phyloP scores from a whole-genome alignment of 2,113 vertebrate species.

The Clarias gariepinus region DNA sequence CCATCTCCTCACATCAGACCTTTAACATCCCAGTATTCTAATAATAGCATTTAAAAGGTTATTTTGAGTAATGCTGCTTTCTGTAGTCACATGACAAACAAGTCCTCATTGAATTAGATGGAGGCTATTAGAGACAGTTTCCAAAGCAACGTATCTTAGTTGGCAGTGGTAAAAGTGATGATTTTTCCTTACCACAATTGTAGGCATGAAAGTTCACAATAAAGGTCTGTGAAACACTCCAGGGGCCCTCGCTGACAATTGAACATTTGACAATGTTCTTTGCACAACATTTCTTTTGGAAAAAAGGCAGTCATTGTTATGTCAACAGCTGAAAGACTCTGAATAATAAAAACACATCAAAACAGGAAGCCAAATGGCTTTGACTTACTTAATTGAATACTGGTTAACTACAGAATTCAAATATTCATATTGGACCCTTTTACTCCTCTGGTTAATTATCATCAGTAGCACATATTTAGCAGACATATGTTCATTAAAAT shows the following conservation, averaged over 20 bases:
- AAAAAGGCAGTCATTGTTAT: conserved; percentile 12
- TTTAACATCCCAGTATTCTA: not conserved
- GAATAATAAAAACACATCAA: conserved; percentile 5
- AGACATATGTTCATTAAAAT: not conserved
- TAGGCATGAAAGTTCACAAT: not conserved
- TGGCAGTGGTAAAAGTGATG: conserved; percentile 20
- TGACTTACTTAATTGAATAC: not conserved
- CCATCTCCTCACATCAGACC: not conserved
- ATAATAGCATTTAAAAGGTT: conserved; percentile 17
- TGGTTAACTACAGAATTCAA: not conserved
- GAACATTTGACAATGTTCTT: conserved; percentile 8
- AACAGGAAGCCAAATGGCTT: not conserved
- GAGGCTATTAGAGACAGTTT: not conserved
- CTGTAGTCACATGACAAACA: not conserved
- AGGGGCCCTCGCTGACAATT: not conserved
- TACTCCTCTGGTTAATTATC: not conserved
- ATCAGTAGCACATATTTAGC: not conserved
- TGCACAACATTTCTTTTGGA: not conserved
- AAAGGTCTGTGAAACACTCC: not conserved
- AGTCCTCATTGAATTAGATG: not conserved
- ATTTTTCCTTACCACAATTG: conserved; percentile 12
- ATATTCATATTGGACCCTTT: not conserved
- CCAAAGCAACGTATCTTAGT: not conserved
- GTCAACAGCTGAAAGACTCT: not conserved
- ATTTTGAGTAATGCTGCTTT: conserved; percentile 9